Percentiles rank a stretch among this genome's conserved stretches.
phyloP scores from a whole-genome alignment of 2,888 invertebrate species.

The Marronus borbonicus region DNA sequence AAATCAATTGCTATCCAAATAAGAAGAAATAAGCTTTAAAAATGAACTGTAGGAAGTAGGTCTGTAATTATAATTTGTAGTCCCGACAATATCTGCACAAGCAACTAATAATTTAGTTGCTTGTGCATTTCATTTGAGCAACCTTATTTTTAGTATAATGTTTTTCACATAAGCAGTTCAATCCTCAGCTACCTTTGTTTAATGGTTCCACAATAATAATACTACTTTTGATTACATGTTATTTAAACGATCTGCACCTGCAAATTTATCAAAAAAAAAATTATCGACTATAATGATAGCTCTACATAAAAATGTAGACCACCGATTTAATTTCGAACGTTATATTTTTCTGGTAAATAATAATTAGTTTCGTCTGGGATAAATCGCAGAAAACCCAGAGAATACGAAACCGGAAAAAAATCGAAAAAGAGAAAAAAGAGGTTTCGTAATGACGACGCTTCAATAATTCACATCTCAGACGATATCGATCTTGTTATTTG shows the following conservation, averaged over 20 bases:
- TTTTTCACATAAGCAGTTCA: neutral
- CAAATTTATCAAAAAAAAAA: constrained; percentile 34
- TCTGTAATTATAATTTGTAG: too few relatives aligned
- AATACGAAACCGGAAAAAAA: neutral
- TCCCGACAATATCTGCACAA: too few relatives aligned
- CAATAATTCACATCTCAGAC: constrained; percentile 30
- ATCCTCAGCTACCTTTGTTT: constrained; percentile 19
- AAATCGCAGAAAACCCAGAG: constrained; percentile 29
- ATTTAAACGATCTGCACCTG: constrained; percentile 44
- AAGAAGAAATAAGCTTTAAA: too few relatives aligned
- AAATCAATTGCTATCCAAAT: too few relatives aligned
- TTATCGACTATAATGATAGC: constrained; percentile 41
- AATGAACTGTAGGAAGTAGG: too few relatives aligned
- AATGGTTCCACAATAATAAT: constrained; percentile 19
- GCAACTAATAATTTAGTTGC: too few relatives aligned
- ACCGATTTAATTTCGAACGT: constrained; percentile 39
- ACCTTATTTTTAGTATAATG: neutral
- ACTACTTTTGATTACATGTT: constrained; percentile 37
- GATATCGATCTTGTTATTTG: constrained; percentile 43
- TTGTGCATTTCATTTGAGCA: neutral
- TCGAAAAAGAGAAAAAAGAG: constrained; percentile 11
- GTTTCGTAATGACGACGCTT: constrained; percentile 10
- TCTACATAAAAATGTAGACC: constrained; percentile 38
- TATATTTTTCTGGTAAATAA: constrained; percentile 43
- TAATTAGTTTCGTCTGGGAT: constrained; percentile 39